These are phyloP conservation scores for Setophaga kirtlandii DNA, from an alignment of 2,113 vertebrate genomes.

Conservation along the genomic window DNA sequence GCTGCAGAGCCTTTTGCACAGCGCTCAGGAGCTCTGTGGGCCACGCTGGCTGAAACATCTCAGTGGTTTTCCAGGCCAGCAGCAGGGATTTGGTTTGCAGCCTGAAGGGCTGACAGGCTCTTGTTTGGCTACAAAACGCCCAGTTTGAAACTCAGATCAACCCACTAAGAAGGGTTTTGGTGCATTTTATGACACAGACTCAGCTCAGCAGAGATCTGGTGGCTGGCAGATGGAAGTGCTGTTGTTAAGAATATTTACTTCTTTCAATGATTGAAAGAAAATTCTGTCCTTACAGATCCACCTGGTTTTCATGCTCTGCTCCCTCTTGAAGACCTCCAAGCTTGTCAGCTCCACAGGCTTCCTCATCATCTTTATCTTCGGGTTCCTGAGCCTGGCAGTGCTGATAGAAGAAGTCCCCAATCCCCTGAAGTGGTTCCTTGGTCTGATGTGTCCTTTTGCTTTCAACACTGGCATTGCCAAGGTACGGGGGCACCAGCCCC, in stretches of 20 bases:
- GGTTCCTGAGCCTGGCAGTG: conserved; percentile 83
- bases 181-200: neutral
- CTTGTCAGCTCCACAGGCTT: conserved; percentile 79
- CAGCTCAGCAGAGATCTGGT: neutral
- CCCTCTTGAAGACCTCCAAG: conserved; percentile 85
- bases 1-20: neutral
- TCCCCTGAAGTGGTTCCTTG: conserved; percentile 78
- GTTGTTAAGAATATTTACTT: neutral
- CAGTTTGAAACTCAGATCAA: neutral
- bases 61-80: neutral
- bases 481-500: conserved; percentile 59
- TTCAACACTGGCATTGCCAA: conserved; percentile 86
- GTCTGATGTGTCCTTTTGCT: conserved; percentile 87
- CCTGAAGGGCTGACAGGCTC: neutral
- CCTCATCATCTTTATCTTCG: conserved; percentile 83
- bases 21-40: neutral
- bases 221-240: neutral
- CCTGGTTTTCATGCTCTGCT: conserved; percentile 89
- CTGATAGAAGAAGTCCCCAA: conserved; percentile 83
- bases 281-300: conserved; percentile 77
- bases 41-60: neutral
- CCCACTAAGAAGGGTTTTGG: neutral
- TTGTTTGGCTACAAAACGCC: neutral
- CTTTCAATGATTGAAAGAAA: neutral
- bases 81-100: neutral